phyloP scores from a whole-genome alignment of 1,140 invertebrate species.

The Drosophila repletoides region DNA sequence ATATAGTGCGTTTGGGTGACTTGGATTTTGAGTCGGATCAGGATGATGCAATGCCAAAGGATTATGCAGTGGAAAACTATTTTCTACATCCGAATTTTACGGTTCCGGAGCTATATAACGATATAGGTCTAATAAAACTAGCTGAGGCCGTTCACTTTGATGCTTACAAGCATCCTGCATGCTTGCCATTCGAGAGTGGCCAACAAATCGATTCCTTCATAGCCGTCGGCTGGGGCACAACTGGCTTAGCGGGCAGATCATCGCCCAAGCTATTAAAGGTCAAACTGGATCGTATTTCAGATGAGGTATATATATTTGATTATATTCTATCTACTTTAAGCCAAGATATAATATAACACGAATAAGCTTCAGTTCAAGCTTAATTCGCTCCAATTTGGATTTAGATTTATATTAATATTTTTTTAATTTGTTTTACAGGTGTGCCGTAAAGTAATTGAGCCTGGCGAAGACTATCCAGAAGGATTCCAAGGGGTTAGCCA shows the following conservation, averaged over 20 bases:
- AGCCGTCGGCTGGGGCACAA: slow-evolving; percentile 71
- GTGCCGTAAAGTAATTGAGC: slow-evolving; percentile 65
- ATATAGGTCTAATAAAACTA: slow-evolving; percentile 69
- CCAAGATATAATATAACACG: no score
- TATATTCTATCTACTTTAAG: slow-evolving; percentile 42
- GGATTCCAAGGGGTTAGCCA: slow-evolving; percentile 83
- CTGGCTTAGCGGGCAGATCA: slow-evolving; percentile 21
- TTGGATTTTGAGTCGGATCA: slow-evolving; percentile 50
- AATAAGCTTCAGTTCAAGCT: no score
- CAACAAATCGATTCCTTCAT: slow-evolving; percentile 35
- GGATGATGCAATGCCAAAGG: slow-evolving; percentile 63
- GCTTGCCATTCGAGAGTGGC: slow-evolving; percentile 57
- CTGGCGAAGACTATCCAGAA: slow-evolving; percentile 70
- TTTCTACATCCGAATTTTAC: slow-evolving; percentile 57
- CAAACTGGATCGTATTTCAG: slow-evolving; percentile 66
- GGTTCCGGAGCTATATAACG: slow-evolving; percentile 56
- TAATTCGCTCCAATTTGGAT: no score
- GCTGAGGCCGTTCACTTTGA: slow-evolving; percentile 51
- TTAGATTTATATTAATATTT: not conserved
- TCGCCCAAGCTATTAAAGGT: slow-evolving; percentile 83
- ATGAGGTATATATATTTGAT: slow-evolving; percentile 11
- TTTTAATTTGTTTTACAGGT: slow-evolving; percentile 12
- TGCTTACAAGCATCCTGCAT: slow-evolving; percentile 72
- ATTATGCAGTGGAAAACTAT: slow-evolving; percentile 49
- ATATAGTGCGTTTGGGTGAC: slow-evolving; percentile 70